Conservation (phyloP, 2,888 invertebrate genomes). For the Leptopilina syphax region DNA sequence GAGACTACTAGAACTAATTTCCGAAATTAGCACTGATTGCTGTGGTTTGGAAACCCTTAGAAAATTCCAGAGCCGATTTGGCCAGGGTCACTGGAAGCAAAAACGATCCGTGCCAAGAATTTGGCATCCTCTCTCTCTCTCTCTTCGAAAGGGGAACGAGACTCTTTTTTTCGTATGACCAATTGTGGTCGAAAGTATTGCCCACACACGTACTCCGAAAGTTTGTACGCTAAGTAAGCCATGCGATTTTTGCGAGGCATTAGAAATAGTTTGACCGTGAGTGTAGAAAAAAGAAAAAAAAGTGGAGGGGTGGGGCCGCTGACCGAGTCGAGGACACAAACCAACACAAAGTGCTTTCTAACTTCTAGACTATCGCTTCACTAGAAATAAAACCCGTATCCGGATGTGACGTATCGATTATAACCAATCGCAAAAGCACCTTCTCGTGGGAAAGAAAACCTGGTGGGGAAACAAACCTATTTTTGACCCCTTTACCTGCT, state of each 20-base stretch:
- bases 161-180: conserved; percentile 13
- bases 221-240: conserved; percentile 39
- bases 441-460: conserved; percentile 21
- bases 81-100: not conserved
- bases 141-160: not conserved
- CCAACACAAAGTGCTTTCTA: conserved; percentile 59
- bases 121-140: not conserved
- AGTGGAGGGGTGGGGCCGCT: conserved; percentile 59
- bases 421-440: conserved; percentile 33
- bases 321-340: conserved; percentile 65
- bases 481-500: conserved; percentile 5
- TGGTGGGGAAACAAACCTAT: not conserved
- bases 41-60: conserved; percentile 11
- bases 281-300: conserved; percentile 45
- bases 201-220: not conserved
- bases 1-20: not conserved
- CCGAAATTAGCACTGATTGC: conserved; percentile 13
- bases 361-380: conserved; percentile 54
- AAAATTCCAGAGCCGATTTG: conserved; percentile 17
- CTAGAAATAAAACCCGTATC: conserved; percentile 41
- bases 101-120: conserved; percentile 20
- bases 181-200: conserved; percentile 25
- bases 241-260: conserved; percentile 58
- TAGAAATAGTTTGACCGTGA: conserved; percentile 69
- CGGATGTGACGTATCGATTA: conserved; percentile 63